Percentiles rank a stretch among this genome's conserved stretches.
phyloP scores from a whole-genome alignment of 2,888 invertebrate species.

The Microchrysa polita region DNA sequence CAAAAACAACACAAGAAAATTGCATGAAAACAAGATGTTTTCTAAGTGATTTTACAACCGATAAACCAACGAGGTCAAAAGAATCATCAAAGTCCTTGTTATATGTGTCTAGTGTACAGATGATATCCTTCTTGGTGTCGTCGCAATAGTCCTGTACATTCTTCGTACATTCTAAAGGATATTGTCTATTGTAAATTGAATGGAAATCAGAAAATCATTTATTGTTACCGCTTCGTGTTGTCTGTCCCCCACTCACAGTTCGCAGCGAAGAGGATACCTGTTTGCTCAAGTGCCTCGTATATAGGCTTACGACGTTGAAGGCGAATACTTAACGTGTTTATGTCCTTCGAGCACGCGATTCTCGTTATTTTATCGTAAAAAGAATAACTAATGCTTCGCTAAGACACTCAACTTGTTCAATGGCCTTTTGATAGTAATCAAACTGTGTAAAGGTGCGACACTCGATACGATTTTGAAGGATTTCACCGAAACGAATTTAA shows the following conservation, averaged over 20 bases:
- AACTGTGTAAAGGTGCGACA: background rate
- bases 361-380: too few species aligned
- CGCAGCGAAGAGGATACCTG: slow-evolving; percentile 31
- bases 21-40: slow-evolving; percentile 1
- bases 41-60: background rate
- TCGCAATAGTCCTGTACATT: too few species aligned
- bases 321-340: too few species aligned
- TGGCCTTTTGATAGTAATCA: background rate
- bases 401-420: background rate
- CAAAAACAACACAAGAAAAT: too few species aligned
- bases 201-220: slow-evolving; percentile 23
- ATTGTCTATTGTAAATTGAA: slow-evolving; percentile 31
- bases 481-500: slow-evolving; percentile 6
- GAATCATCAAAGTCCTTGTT: too few species aligned
- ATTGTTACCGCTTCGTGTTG: slow-evolving; percentile 20
- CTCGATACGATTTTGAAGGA: background rate
- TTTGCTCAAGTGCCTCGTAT: slow-evolving; percentile 34
- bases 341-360: too few species aligned
- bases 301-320: too few species aligned
- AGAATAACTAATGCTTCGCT: too few species aligned
- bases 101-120: too few species aligned
- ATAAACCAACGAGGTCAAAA: too few species aligned
- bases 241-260: too few species aligned
- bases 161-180: background rate
- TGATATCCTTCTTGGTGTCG: too few species aligned